Percentiles rank a stretch among this genome's conserved stretches.
phyloP scores from a whole-genome alignment of 2,888 invertebrate species.

The Hartigia nigra region DNA sequence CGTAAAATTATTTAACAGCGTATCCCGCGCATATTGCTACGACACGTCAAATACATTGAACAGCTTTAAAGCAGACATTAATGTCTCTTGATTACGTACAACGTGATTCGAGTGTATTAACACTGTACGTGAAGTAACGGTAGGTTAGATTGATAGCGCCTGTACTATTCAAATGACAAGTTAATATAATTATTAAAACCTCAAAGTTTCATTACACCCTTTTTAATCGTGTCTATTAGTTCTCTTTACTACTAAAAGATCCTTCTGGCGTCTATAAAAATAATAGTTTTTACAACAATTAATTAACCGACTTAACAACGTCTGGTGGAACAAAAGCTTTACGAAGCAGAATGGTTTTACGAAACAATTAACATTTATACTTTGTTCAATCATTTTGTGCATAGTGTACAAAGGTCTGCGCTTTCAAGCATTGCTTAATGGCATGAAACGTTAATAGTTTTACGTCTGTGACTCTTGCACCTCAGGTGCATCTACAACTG shows the following conservation, averaged over 20 bases:
- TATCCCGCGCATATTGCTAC: background rate
- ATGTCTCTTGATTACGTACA: background rate
- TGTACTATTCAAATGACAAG: background rate
- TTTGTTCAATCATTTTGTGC: too few species aligned
- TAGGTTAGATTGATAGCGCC: background rate
- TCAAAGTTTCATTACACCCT: too few species aligned
- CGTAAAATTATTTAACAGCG: background rate
- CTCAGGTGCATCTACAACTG: background rate
- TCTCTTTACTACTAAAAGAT: too few species aligned
- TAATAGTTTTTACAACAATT: background rate
- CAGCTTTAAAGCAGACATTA: background rate
- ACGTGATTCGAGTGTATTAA: background rate
- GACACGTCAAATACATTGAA: background rate
- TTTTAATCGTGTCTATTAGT: too few species aligned
- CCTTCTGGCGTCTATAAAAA: background rate
- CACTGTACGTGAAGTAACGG: too few species aligned
- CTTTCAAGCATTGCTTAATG: background rate
- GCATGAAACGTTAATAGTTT: background rate
- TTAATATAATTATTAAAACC: accelerated
- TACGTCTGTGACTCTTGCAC: background rate
- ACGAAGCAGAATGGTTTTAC: too few species aligned
- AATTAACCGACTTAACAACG: background rate
- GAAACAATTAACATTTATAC: too few species aligned
- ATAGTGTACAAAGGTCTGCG: too few species aligned
- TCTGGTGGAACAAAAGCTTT: too few species aligned